Evolutionary conservation across 2,113 vertebrate genomes (phyloP).

Genomic region (Neofelis nebulosa): DNA sequence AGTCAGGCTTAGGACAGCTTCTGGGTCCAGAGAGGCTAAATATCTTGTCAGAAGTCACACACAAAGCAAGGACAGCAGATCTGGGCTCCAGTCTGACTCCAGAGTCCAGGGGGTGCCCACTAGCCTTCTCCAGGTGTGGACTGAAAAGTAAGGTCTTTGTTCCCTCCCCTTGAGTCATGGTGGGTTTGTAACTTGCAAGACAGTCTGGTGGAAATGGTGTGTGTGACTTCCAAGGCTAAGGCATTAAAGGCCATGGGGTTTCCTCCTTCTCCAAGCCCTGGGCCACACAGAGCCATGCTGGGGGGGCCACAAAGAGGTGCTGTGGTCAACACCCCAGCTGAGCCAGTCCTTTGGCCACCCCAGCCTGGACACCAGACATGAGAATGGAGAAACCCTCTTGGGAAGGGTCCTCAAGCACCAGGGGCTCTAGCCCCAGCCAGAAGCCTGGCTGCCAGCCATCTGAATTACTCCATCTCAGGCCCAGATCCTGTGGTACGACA

Average conservation of each 20-base stretch:
- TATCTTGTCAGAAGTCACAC: background rate
- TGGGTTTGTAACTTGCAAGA: background rate
- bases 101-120: background rate
- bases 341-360: background rate
- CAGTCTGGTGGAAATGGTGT: background rate
- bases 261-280: background rate
- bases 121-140: background rate
- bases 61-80: background rate
- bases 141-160: background rate
- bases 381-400: background rate
- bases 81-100: background rate
- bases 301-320: background rate
- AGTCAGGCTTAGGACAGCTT: background rate
- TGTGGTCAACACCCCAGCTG: background rate
- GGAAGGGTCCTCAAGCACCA: background rate
- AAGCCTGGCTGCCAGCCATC: accelerated
- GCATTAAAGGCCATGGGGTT: background rate
- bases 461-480: accelerated
- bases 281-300: accelerated
- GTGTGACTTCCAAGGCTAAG: background rate
- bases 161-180: background rate
- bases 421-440: background rate
- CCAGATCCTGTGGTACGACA: accelerated
- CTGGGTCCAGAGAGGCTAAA: background rate
- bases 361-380: accelerated